A percentile compares a stretch with the other conserved stretches of the same genome.
Conservation (phyloP, 1,140 invertebrate species). For the Mycetomoellerius zeteki region DNA sequence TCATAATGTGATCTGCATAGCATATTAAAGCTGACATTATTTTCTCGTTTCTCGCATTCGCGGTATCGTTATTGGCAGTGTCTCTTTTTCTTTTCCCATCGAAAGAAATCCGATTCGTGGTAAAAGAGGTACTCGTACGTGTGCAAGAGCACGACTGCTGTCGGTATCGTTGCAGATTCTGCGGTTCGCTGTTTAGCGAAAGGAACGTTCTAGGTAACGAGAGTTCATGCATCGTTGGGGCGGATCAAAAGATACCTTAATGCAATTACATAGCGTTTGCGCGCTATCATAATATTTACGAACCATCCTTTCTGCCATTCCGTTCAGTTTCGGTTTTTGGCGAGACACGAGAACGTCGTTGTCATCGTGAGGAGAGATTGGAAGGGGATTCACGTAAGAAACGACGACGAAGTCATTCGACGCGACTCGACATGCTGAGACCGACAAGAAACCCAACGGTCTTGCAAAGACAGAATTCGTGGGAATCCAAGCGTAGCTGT, state of each 20-base stretch:
- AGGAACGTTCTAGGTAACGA: conserved; percentile 21
- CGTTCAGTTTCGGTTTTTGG: conserved; percentile 35
- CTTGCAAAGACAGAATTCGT: conserved; percentile 49
- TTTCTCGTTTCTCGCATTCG: neutral
- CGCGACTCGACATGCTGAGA: conserved; percentile 11
- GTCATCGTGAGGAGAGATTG: neutral
- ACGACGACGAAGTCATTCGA: conserved; percentile 24
- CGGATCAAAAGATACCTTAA: conserved; percentile 56
- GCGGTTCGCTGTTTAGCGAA: conserved; percentile 37
- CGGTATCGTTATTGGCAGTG: conserved; percentile 31
- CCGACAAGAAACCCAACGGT: conserved; percentile 32
- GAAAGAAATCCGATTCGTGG: conserved; percentile 50
- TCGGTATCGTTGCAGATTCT: conserved; percentile 21
- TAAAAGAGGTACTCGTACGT: conserved; percentile 15
- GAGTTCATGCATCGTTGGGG: conserved; percentile 36
- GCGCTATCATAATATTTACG: conserved; percentile 59
- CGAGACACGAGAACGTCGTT: neutral
- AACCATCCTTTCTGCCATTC: conserved; percentile 33
- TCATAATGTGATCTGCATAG: neutral
- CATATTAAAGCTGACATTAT: conserved; percentile 23
- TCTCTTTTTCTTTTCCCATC: neutral
- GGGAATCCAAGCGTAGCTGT: conserved; percentile 33
- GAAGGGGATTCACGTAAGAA: conserved; percentile 35
- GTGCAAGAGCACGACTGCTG: neutral
- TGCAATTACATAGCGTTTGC: conserved; percentile 55